Evolutionary conservation across 1,140 invertebrate species (phyloP).

Genomic region (Asbolus verrucosus): DNA sequence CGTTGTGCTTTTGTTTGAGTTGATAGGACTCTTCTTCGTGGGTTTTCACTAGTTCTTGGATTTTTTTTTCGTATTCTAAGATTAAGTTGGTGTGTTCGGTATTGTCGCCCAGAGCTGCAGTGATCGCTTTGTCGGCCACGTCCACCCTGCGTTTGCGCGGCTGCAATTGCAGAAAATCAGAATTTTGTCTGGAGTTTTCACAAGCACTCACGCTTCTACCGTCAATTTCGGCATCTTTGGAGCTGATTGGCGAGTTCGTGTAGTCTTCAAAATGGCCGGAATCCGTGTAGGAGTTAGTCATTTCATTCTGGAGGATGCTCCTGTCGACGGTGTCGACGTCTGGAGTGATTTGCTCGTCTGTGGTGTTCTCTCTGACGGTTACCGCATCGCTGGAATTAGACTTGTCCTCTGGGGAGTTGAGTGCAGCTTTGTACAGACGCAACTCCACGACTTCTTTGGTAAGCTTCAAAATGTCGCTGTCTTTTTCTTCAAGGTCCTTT

Average conservation of each 20-base stretch:
- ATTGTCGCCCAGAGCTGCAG: slow-evolving; percentile 67
- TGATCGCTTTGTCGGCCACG: slow-evolving; percentile 69
- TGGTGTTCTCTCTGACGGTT: slow-evolving; percentile 77
- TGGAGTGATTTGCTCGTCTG: slow-evolving; percentile 44
- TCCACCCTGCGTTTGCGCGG: slow-evolving; percentile 61
- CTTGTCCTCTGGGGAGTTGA: slow-evolving; percentile 78
- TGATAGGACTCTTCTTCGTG: slow-evolving; percentile 79
- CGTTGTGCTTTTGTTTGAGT: slow-evolving; percentile 81
- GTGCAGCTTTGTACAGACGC: slow-evolving; percentile 80
- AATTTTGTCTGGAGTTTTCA: no score
- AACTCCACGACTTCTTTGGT: slow-evolving; percentile 87
- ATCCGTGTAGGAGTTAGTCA: slow-evolving; percentile 81
- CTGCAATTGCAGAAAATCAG: no score
- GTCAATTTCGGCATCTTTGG: slow-evolving; percentile 73
- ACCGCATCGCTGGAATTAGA: slow-evolving; percentile 80
- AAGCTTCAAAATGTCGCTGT: slow-evolving; percentile 82
- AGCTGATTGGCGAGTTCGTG: slow-evolving; percentile 77
- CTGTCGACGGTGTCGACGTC: slow-evolving; percentile 21
- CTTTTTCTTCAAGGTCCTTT: slow-evolving; percentile 81
- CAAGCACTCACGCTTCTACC: slow-evolving; percentile 52
- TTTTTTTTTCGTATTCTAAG: slow-evolving; percentile 76
- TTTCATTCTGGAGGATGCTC: slow-evolving; percentile 62
- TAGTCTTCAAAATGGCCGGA: slow-evolving; percentile 89
- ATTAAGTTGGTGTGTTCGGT: slow-evolving; percentile 76
- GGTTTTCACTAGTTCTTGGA: slow-evolving; percentile 77